These are phyloP conservation scores for Heterotis niloticus DNA, from an alignment of 2,113 vertebrate genomes.

Conservation along the genomic window DNA sequence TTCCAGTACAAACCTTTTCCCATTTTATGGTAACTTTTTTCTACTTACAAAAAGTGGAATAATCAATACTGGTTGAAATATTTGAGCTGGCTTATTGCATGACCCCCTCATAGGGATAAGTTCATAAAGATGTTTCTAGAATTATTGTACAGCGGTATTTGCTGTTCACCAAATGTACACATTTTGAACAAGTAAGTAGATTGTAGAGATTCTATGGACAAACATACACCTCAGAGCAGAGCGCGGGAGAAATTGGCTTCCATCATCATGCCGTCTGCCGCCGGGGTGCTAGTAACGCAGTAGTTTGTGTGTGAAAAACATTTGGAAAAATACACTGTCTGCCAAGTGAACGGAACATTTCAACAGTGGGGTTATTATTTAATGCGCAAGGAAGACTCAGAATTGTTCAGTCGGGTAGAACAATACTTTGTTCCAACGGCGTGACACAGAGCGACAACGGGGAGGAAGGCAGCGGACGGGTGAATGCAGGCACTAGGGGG, in stretches of 20 bases:
- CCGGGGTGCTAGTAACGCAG: neutral
- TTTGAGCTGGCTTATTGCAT: neutral
- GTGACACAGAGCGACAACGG: neutral
- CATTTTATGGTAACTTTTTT: no score
- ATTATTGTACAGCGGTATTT: neutral
- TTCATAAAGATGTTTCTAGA: neutral
- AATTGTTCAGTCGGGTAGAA: neutral
- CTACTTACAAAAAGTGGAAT: no score
- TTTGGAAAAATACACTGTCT: neutral
- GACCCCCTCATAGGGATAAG: neutral
- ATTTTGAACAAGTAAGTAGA: neutral
- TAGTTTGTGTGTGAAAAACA: neutral
- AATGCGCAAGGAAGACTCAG: neutral
- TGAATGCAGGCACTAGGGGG: neutral
- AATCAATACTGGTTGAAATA: no score
- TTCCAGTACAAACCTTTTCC: no score
- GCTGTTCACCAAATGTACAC: neutral
- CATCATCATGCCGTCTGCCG: neutral
- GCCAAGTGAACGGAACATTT: neutral
- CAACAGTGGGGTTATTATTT: neutral
- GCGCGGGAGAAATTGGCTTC: neutral
- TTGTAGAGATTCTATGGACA: neutral
- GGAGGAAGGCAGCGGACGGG: neutral
- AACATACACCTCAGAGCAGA: neutral
- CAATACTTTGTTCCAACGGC: slow-evolving; percentile 2